A percentile compares a stretch with the other conserved stretches of the same genome.
phyloP scores from a whole-genome alignment of 2,888 invertebrate genomes.

The Calliopum simillimum region DNA sequence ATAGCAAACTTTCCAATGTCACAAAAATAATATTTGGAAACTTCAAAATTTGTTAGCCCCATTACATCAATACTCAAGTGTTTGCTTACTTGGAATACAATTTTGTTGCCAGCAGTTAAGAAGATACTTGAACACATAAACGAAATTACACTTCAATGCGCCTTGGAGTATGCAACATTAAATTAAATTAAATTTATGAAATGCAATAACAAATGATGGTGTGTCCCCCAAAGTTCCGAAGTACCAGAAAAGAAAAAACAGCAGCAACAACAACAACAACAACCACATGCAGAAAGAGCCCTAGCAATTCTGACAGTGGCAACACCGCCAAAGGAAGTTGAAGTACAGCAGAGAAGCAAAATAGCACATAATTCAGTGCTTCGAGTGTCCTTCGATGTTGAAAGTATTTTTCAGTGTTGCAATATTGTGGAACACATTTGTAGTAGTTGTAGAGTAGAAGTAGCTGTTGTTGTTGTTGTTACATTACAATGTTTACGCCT shows the following conservation, averaged over 20 bases:
- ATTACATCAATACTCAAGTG: too few relatives aligned
- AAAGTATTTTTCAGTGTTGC: conserved; percentile 43
- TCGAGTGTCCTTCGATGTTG: conserved; percentile 26
- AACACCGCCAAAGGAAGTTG: conserved; percentile 3
- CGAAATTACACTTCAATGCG: not conserved
- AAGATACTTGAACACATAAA: too few relatives aligned
- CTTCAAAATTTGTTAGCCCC: too few relatives aligned
- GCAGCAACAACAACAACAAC: not conserved
- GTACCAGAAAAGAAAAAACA: not conserved
- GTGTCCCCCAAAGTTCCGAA: not conserved
- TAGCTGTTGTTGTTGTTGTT: conserved; percentile 5
- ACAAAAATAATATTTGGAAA: too few relatives aligned
- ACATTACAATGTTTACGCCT: not conserved
- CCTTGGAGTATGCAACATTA: conserved; percentile 15
- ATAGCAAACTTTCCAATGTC: too few relatives aligned
- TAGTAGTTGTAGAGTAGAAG: not conserved
- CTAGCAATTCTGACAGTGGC: not conserved
- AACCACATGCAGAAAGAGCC: not conserved
- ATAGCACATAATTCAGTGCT: conserved; percentile 13
- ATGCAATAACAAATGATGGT: conserved; percentile 5
- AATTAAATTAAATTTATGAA: conserved; percentile 33
- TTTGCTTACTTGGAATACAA: too few relatives aligned
- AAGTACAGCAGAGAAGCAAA: not conserved
- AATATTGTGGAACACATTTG: conserved; percentile 58
- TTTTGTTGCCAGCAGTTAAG: too few relatives aligned